phyloP scores from a whole-genome alignment of 2,888 invertebrate genomes.

The Muschampia plurimacula region DNA sequence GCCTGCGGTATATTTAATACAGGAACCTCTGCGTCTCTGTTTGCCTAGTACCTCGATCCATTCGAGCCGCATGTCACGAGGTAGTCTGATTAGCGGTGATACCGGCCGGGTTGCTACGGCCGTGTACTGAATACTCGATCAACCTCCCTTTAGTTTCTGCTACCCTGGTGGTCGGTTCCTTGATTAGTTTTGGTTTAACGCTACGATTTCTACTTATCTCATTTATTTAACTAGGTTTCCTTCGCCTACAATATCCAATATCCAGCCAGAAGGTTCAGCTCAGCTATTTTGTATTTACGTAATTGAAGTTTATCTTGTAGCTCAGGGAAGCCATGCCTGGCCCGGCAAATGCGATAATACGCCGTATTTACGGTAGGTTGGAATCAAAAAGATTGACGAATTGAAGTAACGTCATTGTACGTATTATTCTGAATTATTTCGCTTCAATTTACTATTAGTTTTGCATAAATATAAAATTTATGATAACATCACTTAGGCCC shows the following conservation, averaged over 20 bases:
- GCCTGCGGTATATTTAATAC: conserved; percentile 31
- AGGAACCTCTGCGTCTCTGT: conserved; percentile 50
- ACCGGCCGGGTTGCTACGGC: conserved; percentile 49
- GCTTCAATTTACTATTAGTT: conserved; percentile 1
- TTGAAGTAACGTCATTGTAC: conserved; percentile 16
- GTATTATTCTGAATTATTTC: conserved; percentile 9
- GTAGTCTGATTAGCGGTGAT: conserved; percentile 71
- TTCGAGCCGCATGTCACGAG: conserved; percentile 58
- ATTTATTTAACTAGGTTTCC: conserved; percentile 31
- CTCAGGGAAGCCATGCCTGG: conserved; percentile 35
- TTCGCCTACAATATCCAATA: conserved; percentile 10
- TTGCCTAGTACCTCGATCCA: conserved; percentile 48
- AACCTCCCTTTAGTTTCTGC: conserved; percentile 44
- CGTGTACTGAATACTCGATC: conserved; percentile 58
- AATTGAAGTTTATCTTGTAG: conserved; percentile 37
- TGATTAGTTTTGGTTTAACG: conserved; percentile 41
- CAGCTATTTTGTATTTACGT: conserved; percentile 27
- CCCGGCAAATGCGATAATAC: conserved; percentile 35
- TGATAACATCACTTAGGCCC: not conserved
- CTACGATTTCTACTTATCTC: conserved; percentile 38
- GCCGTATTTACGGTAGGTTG: conserved; percentile 17
- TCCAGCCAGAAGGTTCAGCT: conserved; percentile 12
- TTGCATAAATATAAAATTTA: not conserved
- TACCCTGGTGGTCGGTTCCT: conserved; percentile 39
- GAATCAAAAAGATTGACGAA: conserved; percentile 27